These are phyloP conservation scores for Sminthurinus signatus DNA, from an alignment of 1,140 invertebrate species.

Conservation along the genomic window DNA sequence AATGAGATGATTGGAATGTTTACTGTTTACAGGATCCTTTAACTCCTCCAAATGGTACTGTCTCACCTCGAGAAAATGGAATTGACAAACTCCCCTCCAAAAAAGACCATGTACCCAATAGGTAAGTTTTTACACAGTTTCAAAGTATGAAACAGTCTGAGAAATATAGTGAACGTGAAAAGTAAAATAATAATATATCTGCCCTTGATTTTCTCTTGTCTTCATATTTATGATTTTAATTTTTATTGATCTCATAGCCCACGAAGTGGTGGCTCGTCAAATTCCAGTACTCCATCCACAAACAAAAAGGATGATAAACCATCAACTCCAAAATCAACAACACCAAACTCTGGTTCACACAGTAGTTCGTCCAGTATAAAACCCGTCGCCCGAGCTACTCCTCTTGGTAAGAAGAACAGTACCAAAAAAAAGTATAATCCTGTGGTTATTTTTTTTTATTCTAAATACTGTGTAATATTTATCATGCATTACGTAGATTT, in stretches of 20 bases:
- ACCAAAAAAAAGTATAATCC: too few species aligned
- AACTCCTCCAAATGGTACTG: slow-evolving; percentile 43
- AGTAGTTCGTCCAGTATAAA: slow-evolving; percentile 40
- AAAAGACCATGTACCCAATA: slow-evolving; percentile 47
- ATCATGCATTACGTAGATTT: not conserved
- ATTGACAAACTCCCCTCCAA: slow-evolving; percentile 48
- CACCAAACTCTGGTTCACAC: slow-evolving; percentile 47
- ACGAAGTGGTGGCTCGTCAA: slow-evolving; percentile 44
- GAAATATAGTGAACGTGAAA: too few species aligned
- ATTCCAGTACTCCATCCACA: slow-evolving; percentile 43
- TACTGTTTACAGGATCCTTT: slow-evolving; percentile 32
- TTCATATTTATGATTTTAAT: too few species aligned
- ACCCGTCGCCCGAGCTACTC: slow-evolving; percentile 40
- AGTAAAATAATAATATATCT: too few species aligned
- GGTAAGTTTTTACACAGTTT: slow-evolving; percentile 27
- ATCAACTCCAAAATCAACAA: slow-evolving; percentile 51
- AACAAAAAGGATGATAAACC: slow-evolving; percentile 50
- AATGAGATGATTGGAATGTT: too few species aligned
- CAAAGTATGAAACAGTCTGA: too few species aligned
- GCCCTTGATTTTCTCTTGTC: too few species aligned
- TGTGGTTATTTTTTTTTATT: not conserved
- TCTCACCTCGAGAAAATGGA: slow-evolving; percentile 47
- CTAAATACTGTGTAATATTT: not conserved
- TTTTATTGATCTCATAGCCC: slow-evolving; percentile 34
- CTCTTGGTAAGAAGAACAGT: too few species aligned